phyloP scores from a whole-genome alignment of 2,888 invertebrate species.

The Eupithecia abbreviata region DNA sequence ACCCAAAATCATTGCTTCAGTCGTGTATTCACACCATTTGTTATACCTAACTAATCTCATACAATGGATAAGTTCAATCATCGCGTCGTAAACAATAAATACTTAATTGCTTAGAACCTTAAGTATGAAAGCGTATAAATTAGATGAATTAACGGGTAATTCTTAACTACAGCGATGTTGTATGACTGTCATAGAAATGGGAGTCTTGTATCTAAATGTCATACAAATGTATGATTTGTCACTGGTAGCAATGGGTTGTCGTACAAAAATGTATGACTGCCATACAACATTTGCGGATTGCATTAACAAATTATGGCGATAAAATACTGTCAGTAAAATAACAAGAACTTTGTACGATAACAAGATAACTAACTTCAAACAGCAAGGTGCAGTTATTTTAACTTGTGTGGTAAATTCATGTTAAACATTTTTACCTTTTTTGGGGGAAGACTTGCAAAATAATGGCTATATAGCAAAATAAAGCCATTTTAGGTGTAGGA shows the following conservation, averaged over 20 bases:
- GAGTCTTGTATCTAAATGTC: constrained; percentile 15
- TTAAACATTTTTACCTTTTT: constrained; percentile 13
- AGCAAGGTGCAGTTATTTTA: neutral
- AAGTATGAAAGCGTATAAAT: constrained; percentile 79
- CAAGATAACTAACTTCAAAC: neutral
- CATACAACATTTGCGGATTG: constrained; percentile 39
- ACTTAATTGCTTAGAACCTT: constrained; percentile 80
- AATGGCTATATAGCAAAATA: constrained; percentile 3
- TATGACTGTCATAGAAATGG: constrained; percentile 43
- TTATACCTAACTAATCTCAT: constrained; percentile 78
- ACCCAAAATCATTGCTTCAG: constrained; percentile 35
- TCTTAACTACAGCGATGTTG: constrained; percentile 62
- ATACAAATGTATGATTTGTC: constrained; percentile 35
- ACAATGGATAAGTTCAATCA: constrained; percentile 56
- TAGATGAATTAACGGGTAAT: constrained; percentile 67
- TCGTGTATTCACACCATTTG: constrained; percentile 47
- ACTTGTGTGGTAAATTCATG: constrained; percentile 12
- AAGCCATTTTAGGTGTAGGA: neutral
- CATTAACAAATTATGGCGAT: constrained; percentile 36
- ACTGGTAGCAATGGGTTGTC: constrained; percentile 38
- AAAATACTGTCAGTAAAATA: constrained; percentile 37
- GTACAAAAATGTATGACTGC: constrained; percentile 32
- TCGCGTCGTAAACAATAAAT: constrained; percentile 66
- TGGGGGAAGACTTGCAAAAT: constrained; percentile 10
- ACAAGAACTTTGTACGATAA: neutral